A percentile compares a stretch with the other conserved stretches of the same genome.
These are phyloP conservation scores for Bubo scandiacus DNA, from an alignment of 2,113 vertebrate genomes.

Conservation along the genomic window DNA sequence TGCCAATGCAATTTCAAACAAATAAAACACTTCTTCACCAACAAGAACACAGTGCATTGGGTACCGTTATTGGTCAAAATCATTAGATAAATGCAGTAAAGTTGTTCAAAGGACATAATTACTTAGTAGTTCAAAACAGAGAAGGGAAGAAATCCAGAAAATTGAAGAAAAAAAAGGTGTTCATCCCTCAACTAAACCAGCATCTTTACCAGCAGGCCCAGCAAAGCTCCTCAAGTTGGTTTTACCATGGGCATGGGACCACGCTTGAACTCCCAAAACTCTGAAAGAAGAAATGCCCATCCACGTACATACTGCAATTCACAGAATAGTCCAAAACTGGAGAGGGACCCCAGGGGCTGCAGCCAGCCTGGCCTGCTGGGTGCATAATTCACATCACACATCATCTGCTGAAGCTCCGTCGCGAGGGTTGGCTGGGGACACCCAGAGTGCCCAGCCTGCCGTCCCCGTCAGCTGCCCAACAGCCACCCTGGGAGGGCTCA, in stretches of 20 bases:
- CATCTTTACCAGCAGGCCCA: neutral
- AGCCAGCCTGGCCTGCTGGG: neutral
- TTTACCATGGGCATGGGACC: neutral
- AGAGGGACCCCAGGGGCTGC: neutral
- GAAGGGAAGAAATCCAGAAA: neutral
- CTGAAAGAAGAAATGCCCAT: neutral
- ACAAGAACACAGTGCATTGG: neutral
- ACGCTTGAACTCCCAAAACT: neutral
- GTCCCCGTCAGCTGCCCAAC: neutral
- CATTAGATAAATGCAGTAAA: neutral
- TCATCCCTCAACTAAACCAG: neutral
- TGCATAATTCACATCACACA: neutral
- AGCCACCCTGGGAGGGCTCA: neutral
- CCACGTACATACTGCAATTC: fast-evolving
- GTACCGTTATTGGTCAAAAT: neutral
- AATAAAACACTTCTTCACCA: neutral
- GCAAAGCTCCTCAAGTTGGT: neutral
- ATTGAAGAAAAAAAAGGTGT: neutral
- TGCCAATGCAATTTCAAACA: neutral
- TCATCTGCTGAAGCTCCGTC: fast-evolving
- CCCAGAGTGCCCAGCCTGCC: neutral
- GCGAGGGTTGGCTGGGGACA: neutral
- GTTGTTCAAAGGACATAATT: neutral
- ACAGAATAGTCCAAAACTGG: neutral
- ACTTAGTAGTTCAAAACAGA: neutral